These are phyloP conservation scores for Diachasma alloeum DNA, from an alignment of 1,140 invertebrate genomes.

Conservation along the genomic window DNA sequence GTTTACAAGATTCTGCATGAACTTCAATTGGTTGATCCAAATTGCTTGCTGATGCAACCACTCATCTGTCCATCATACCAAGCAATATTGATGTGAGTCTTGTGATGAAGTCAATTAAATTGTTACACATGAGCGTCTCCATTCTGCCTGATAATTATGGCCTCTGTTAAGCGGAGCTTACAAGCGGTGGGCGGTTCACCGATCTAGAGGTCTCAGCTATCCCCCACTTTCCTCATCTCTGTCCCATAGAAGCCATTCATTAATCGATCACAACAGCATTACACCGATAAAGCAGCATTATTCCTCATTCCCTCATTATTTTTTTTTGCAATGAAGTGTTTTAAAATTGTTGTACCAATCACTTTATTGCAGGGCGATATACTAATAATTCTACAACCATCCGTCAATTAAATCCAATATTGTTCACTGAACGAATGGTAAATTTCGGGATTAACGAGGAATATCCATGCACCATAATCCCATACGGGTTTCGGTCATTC, in stretches of 20 bases:
- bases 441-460: not conserved
- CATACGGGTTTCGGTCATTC: not conserved
- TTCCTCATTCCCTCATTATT: not conserved
- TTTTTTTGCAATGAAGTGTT: not conserved
- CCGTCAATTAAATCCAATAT: not conserved
- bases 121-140: not conserved
- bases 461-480: not conserved
- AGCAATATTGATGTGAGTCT: not conserved
- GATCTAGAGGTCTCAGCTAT: not conserved
- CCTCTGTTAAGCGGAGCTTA: constrained; percentile 29
- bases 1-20: not conserved
- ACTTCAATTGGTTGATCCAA: not conserved
- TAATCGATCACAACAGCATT: constrained; percentile 31
- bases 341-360: too few relatives aligned
- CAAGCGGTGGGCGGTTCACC: constrained; percentile 27
- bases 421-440: not conserved
- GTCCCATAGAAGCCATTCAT: constrained; percentile 7
- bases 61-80: not conserved
- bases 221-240: not conserved
- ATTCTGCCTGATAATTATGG: constrained; percentile 20
- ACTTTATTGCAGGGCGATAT: not conserved
- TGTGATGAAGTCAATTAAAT: constrained; percentile 1
- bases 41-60: not conserved
- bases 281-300: constrained; percentile 32
- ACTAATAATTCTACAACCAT: not conserved